Percentiles rank a stretch among this genome's conserved stretches.
phyloP scores from a whole-genome alignment of 2,113 vertebrate genomes.

The Gymnogyps californianus region DNA sequence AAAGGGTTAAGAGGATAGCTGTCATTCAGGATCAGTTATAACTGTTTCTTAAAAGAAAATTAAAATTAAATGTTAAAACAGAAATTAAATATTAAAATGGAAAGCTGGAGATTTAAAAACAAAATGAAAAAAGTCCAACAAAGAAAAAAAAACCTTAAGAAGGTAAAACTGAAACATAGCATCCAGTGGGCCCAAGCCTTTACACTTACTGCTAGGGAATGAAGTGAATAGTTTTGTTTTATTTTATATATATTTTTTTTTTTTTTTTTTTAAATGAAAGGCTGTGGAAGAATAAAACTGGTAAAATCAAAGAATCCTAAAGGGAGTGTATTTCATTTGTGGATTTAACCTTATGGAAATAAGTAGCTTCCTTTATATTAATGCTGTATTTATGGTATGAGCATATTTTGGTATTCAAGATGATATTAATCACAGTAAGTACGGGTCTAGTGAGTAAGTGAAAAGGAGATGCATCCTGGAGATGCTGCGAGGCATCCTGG shows the following conservation, averaged over 20 bases:
- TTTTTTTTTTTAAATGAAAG: not conserved
- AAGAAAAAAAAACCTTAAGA: not conserved
- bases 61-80: not conserved
- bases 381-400: not conserved
- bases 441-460: not conserved
- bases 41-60: not conserved
- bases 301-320: not conserved
- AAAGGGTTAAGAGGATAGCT: not conserved
- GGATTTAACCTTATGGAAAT: not conserved
- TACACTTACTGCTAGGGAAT: not conserved
- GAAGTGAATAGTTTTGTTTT: not conserved
- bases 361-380: not conserved
- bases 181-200: not conserved
- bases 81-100: not conserved
- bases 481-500: not conserved
- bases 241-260: too few species aligned
- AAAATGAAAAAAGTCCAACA: not conserved
- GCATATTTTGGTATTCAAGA: not conserved
- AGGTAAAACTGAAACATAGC: not conserved
- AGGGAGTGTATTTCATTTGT: rapidly evolving
- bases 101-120: not conserved
- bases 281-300: not conserved
- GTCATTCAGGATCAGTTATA: not conserved
- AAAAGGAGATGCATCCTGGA: not conserved
- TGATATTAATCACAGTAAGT: not conserved